Conservation (phyloP, 1,140 invertebrate genomes). For the Mylabris phalerata region DNA sequence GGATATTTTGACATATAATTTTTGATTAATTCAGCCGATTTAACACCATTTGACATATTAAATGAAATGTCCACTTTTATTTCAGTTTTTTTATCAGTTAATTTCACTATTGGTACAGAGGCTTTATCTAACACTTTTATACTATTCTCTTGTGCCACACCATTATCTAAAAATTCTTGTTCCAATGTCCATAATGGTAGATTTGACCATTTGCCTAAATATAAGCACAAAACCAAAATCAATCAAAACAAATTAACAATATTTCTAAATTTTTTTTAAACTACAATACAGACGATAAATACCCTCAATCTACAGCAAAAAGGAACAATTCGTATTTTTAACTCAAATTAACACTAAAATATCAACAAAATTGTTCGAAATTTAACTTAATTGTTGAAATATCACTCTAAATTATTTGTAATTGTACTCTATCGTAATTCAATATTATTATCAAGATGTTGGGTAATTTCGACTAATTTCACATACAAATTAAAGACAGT, state of each 20-base stretch:
- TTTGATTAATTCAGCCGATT: constrained; percentile 92
- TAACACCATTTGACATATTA: constrained; percentile 93
- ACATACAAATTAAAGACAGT: too few species aligned
- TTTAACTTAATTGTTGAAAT: too few species aligned
- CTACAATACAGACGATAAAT: too few species aligned
- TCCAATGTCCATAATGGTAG: constrained; percentile 86
- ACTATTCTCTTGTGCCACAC: constrained; percentile 78
- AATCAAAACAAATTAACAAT: not conserved
- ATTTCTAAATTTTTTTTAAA: not conserved
- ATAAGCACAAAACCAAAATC: constrained; percentile 53
- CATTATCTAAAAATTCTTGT: constrained; percentile 77
- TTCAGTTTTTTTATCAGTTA: constrained; percentile 90
- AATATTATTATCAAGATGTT: too few species aligned
- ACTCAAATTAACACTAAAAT: too few species aligned
- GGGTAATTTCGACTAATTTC: too few species aligned
- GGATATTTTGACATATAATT: constrained; percentile 62
- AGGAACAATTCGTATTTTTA: too few species aligned
- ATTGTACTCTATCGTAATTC: too few species aligned
- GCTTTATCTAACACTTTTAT: constrained; percentile 96
- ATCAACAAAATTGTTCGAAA: too few species aligned
- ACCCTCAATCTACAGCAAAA: too few species aligned
- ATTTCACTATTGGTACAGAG: constrained; percentile 94
- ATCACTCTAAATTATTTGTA: too few species aligned
- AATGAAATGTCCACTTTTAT: constrained; percentile 97
- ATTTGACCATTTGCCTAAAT: constrained; percentile 88